Evolutionary conservation across 23 tunicate species (phyloP).

Genomic region (Ciona savignyi): DNA sequence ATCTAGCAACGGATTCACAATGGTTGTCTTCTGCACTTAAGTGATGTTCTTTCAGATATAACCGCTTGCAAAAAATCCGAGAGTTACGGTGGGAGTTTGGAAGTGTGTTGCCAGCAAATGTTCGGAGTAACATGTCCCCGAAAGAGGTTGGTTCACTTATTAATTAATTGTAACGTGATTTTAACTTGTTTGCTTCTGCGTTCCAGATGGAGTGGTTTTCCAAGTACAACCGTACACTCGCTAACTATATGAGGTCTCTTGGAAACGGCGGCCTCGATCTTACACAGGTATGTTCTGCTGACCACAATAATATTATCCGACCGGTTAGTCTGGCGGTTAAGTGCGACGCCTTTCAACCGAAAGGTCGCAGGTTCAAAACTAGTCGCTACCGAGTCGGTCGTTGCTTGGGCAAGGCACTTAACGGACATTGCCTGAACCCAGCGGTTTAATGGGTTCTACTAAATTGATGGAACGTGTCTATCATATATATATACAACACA

Average conservation of each 20-base stretch:
- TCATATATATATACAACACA: no score
- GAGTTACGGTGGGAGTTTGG: conserved; percentile 92
- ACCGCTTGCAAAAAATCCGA: conserved; percentile 64
- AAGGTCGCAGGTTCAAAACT: no score
- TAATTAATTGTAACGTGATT: neutral
- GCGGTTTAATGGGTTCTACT: no score
- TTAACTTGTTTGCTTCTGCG: neutral
- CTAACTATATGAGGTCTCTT: conserved; percentile 82
- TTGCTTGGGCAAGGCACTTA: no score
- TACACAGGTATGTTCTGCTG: no score
- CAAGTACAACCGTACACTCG: conserved; percentile 86
- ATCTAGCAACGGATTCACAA: no score
- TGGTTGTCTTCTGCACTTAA: neutral
- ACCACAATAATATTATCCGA: no score
- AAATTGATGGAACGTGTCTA: no score
- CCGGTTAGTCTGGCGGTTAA: no score
- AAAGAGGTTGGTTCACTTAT: conserved; percentile 40
- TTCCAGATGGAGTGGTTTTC: conserved; percentile 69
- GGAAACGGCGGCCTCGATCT: conserved; percentile 89
- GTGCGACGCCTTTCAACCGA: no score
- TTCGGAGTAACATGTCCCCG: conserved; percentile 65
- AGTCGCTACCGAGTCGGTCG: no score
- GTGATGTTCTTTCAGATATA: conserved; percentile 29
- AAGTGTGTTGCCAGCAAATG: conserved; percentile 80
- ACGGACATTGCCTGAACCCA: no score